phyloP scores from a whole-genome alignment of 2,888 invertebrate species.

The Phengaris arion region DNA sequence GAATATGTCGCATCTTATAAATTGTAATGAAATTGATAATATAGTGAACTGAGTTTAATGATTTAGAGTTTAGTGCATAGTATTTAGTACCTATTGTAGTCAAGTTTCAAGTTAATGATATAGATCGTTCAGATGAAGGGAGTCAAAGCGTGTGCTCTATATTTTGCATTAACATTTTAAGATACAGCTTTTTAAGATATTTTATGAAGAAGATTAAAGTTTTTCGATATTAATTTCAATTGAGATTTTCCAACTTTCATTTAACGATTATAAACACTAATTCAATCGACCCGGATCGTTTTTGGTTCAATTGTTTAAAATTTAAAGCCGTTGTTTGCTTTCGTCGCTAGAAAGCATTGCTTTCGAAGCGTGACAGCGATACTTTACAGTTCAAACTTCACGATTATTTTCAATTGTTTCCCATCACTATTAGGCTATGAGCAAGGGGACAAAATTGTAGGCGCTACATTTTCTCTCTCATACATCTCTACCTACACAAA shows the following conservation, averaged over 20 bases:
- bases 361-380: conserved; percentile 59
- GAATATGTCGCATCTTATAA: no score
- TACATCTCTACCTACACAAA: neutral
- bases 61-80: no score
- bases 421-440: conserved; percentile 3
- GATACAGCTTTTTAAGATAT: no score
- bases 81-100: no score
- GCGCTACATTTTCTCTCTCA: neutral
- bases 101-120: no score
- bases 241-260: conserved; percentile 2
- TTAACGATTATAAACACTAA: conserved; percentile 14
- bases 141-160: no score
- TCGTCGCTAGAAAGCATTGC: conserved; percentile 63
- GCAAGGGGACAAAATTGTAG: neutral
- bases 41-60: no score
- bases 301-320: conserved; percentile 35
- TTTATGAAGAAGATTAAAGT: no score
- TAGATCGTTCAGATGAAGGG: no score
- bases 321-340: conserved; percentile 60
- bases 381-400: conserved; percentile 33
- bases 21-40: no score
- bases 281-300: conserved; percentile 13
- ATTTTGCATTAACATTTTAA: no score
- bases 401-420: conserved; percentile 33
- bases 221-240: neutral